Evolutionary conservation across 2,888 invertebrate genomes (phyloP), one percentile per base, ranked within the genome.

Genomic region (Plebejus melissa): DNA sequence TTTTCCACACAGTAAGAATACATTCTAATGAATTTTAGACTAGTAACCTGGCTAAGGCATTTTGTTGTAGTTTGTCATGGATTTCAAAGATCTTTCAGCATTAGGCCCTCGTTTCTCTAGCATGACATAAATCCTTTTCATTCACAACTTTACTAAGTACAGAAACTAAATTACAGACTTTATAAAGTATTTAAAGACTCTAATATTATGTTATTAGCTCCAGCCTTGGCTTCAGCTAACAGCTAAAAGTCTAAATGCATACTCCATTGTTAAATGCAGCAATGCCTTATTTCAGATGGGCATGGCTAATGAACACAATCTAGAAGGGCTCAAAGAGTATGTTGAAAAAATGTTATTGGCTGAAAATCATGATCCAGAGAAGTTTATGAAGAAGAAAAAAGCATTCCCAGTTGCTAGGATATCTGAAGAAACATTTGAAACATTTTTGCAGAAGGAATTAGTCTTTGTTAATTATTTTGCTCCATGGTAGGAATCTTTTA

Each of bases 401-500:
- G 85, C 83, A 1, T 76, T 92, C 28, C 93, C 95, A 0, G 95
- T 96, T 1, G 88, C 95, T 7, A 90, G 94, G 69, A 93, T 98
- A 77, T 96, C 95, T 0, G 95, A 95, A 46, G 96, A 96, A 74
- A 96, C 95, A 76, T 98, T 98, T 83, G 94, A 96, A 65, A 94
- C 95, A 54, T 95, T 95, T 76, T 92, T 97, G 60, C 94, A 96
- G 79, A 95, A 94, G 38, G 97, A 97, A 75, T 87, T 96, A 50
- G 95, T 96, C 0, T 97, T 98, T 84, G 95, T 98, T 46, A 97
- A 98, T 88, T 98, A 97, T 85, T 98, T 96, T 90, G 98, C 98
- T 2, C 98, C 98, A 1, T 98, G 98, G 98, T 95, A 89, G 88
- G 77, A 80, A 74, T 46, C 0, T 32, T 65, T 65, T 65, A 41